Evolutionary conservation across 2,113 vertebrate species (phyloP).

Genomic region (Daphoenositta chrysoptera): DNA sequence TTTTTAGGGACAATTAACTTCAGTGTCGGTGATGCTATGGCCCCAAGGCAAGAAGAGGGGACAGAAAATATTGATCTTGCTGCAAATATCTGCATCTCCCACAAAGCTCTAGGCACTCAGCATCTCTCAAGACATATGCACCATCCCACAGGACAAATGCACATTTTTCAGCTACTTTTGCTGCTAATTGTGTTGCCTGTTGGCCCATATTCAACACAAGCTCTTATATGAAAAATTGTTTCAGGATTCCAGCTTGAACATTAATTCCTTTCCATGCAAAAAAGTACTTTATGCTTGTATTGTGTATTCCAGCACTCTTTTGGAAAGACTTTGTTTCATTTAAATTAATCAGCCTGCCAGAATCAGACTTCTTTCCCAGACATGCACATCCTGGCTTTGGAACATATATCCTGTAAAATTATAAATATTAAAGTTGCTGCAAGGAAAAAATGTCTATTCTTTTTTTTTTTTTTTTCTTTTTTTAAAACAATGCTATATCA

Average conservation of each 20-base stretch:
- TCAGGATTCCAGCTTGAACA: background rate
- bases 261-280: background rate
- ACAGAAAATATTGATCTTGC: background rate
- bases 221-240: background rate
- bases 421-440: background rate
- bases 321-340: background rate
- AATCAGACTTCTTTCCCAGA: background rate
- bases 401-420: background rate
- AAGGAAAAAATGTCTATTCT: background rate
- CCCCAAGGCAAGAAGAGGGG: background rate
- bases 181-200: background rate
- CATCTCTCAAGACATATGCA: background rate
- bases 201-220: background rate
- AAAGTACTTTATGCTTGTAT: background rate
- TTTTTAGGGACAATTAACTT: conserved; percentile 32
- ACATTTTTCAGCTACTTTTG: background rate
- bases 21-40: background rate
- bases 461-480: rapidly evolving
- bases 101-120: background rate
- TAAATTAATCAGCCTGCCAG: background rate
- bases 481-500: background rate
- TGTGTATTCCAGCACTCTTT: background rate
- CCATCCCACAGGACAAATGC: background rate
- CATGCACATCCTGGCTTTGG: background rate
- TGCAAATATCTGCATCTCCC: background rate